Conservation (phyloP, 1,140 invertebrate genomes). For the Ceratosolen solmsi region DNA sequence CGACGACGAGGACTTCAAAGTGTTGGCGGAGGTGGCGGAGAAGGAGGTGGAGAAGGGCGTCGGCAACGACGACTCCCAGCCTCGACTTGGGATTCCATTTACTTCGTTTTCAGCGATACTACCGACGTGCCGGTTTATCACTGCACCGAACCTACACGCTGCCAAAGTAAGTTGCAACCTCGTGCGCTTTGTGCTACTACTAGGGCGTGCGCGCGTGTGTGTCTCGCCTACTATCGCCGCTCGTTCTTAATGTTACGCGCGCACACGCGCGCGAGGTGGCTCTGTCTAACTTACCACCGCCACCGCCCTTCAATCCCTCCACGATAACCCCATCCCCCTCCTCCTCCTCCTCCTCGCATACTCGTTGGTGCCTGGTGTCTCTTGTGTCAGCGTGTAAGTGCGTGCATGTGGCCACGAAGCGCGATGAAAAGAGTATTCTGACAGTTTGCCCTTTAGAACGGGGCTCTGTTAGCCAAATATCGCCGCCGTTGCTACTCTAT, state of each 20-base stretch:
- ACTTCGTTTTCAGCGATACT: background rate
- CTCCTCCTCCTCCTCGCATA: too few species aligned
- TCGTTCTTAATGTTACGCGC: background rate
- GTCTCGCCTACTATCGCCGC: background rate
- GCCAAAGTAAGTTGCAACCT: constrained; percentile 26
- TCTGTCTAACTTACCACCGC: too few species aligned
- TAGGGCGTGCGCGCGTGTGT: constrained; percentile 20
- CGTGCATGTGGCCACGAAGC: too few species aligned
- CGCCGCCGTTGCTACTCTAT: too few species aligned
- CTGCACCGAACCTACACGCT: background rate
- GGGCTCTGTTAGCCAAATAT: too few species aligned
- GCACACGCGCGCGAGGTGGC: too few species aligned
- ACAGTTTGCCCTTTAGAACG: too few species aligned
- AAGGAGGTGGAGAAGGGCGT: background rate
- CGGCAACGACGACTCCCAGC: background rate
- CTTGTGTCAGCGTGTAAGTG: too few species aligned
- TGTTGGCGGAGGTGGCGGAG: background rate
- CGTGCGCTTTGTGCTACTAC: constrained; percentile 22
- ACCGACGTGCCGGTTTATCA: background rate
- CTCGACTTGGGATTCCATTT: background rate
- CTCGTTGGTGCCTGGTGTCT: too few species aligned
- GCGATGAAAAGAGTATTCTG: too few species aligned
- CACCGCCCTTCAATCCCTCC: too few species aligned
- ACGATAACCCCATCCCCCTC: too few species aligned
- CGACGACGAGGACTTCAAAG: background rate